phyloP scores from a whole-genome alignment of 64 coral and sea anemone genomes.

The Cladopsammia gracilis region DNA sequence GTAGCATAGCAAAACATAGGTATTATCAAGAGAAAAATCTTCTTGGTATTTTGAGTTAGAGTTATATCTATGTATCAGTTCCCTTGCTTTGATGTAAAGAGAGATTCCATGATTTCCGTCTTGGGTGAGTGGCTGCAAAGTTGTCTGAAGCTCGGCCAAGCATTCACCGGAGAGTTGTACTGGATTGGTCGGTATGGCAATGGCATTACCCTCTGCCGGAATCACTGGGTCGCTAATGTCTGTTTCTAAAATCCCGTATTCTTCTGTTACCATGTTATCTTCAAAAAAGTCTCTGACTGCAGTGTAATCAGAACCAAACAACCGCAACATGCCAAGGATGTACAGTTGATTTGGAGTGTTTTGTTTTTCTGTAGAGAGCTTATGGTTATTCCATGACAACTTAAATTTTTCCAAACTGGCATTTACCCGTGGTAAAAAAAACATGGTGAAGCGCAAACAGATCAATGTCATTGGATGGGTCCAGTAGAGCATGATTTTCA shows the following conservation, averaged over 20 bases:
- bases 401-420: not conserved
- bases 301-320: conserved; percentile 9
- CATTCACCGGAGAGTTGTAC: not conserved
- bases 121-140: not conserved
- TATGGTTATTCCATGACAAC: conserved; percentile 60
- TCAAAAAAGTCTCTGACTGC: too few species aligned
- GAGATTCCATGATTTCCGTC: conserved; percentile 48
- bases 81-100: conserved; percentile 1
- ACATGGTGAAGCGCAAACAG: conserved; percentile 25
- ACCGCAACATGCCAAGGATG: conserved; percentile 27
- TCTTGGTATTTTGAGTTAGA: too few species aligned
- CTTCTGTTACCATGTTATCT: too few species aligned
- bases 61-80: not conserved
- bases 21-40: too few species aligned
- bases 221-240: not conserved
- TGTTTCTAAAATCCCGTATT: not conserved
- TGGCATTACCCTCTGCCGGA: not conserved
- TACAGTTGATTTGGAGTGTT: conserved; percentile 52
- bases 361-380: conserved; percentile 35
- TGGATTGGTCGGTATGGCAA: not conserved
- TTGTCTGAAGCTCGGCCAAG: not conserved
- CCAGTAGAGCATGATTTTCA: conserved; percentile 22
- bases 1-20: too few species aligned
- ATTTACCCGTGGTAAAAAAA: conserved; percentile 50
- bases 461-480: conserved; percentile 9